Conservation (phyloP, 1,140 invertebrate genomes). For the Epicauta chinensis region DNA sequence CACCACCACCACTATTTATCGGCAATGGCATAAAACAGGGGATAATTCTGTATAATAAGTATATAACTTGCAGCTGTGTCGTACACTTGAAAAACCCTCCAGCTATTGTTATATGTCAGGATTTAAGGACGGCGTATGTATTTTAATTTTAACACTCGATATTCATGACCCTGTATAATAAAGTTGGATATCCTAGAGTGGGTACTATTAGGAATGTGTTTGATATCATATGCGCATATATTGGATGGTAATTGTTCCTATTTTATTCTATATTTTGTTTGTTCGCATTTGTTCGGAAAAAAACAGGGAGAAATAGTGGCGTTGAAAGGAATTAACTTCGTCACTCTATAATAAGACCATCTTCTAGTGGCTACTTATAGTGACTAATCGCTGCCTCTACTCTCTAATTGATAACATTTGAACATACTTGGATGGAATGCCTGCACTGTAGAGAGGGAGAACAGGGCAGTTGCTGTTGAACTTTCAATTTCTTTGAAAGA, state of each 20-base stretch:
- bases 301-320: no score
- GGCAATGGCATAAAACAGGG: no score
- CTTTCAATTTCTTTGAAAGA: no score
- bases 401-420: no score
- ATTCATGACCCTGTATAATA: constrained; percentile 40
- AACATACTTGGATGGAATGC: no score
- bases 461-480: no score
- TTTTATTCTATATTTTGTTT: constrained; percentile 29
- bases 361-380: no score
- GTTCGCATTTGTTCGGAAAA: neutral
- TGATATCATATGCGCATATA: constrained; percentile 25
- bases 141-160: constrained; percentile 41
- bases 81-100: constrained; percentile 24
- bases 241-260: constrained; percentile 26
- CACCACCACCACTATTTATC: constrained; percentile 2
- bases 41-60: no score
- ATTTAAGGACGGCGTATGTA: constrained; percentile 35
- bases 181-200: constrained; percentile 32
- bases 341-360: no score
- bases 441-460: no score
- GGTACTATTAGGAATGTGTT: constrained; percentile 23
- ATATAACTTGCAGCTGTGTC: constrained; percentile 28
- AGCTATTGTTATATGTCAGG: constrained; percentile 26
- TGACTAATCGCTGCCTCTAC: no score
- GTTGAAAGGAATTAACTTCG: no score